Percentiles rank a stretch among this genome's conserved stretches.
phyloP scores from a whole-genome alignment of 2,888 invertebrate species.

The Macrosiphum euphorbiae region DNA sequence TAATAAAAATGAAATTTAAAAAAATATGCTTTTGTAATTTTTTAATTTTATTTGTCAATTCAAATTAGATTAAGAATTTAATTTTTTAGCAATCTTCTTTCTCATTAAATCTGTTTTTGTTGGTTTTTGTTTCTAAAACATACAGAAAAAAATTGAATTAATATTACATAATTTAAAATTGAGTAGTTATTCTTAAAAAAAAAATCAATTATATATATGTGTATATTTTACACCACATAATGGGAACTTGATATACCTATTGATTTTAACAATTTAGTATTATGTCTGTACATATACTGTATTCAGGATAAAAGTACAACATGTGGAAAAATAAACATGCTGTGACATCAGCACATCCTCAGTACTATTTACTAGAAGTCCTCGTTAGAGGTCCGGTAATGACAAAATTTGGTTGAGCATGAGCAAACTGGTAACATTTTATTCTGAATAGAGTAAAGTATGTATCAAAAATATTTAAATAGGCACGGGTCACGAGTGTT shows the following conservation, averaged over 20 bases:
- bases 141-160: neutral
- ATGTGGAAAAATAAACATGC: neutral
- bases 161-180: neutral
- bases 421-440: neutral
- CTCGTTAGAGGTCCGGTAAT: neutral
- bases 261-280: neutral
- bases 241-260: neutral
- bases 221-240: neutral
- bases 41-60: neutral
- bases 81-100: conserved; percentile 62
- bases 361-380: neutral
- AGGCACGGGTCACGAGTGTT: neutral
- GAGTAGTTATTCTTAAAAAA: neutral
- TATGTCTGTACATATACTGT: neutral
- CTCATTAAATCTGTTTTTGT: conserved; percentile 64
- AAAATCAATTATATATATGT: neutral
- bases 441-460: neutral
- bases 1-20: neutral
- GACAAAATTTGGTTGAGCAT: neutral
- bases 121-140: conserved; percentile 59
- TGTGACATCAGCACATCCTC: neutral
- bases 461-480: neutral
- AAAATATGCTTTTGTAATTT: neutral
- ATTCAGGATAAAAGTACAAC: neutral
- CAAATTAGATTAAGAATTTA: conserved; percentile 22